A percentile compares a stretch with the other conserved stretches of the same genome.
These are phyloP conservation scores for Tenthredo livida DNA, from an alignment of 2,888 invertebrate genomes.

Conservation along the genomic window DNA sequence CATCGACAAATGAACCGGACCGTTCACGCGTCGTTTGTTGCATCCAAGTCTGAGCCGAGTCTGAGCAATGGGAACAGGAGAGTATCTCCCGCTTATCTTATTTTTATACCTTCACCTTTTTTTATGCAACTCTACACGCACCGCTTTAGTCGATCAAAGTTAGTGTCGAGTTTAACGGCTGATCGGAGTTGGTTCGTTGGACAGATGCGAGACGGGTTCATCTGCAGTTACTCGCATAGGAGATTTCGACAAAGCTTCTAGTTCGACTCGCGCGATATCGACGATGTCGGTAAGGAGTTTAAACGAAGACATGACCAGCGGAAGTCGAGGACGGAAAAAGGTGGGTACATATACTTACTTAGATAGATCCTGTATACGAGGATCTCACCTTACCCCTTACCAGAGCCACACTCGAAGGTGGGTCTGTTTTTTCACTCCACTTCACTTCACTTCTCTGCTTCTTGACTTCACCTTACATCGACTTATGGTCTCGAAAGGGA, in stretches of 20 bases:
- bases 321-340: constrained; percentile 38
- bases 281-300: not conserved
- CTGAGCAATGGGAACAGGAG: constrained; percentile 27
- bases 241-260: not conserved
- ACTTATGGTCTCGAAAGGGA: not conserved
- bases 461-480: constrained; percentile 4
- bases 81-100: not conserved
- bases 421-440: constrained; percentile 44
- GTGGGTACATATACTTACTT: not conserved
- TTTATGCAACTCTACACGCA: constrained; percentile 30
- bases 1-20: not conserved
- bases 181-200: constrained; percentile 12
- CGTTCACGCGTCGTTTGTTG: constrained; percentile 42
- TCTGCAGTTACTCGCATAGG: constrained; percentile 1
- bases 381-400: constrained; percentile 45
- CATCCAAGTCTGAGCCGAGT: constrained; percentile 18
- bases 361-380: not conserved
- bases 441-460: constrained; percentile 8
- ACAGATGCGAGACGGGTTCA: constrained; percentile 34
- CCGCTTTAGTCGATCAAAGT: constrained; percentile 30
- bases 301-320: constrained; percentile 3
- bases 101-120: not conserved
- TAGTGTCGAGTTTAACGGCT: not conserved
- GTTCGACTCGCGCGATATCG: not conserved
- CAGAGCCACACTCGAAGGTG: constrained; percentile 34